Conservation (phyloP, 2,888 invertebrate species). For the Hofmannophila pseudospretella region DNA sequence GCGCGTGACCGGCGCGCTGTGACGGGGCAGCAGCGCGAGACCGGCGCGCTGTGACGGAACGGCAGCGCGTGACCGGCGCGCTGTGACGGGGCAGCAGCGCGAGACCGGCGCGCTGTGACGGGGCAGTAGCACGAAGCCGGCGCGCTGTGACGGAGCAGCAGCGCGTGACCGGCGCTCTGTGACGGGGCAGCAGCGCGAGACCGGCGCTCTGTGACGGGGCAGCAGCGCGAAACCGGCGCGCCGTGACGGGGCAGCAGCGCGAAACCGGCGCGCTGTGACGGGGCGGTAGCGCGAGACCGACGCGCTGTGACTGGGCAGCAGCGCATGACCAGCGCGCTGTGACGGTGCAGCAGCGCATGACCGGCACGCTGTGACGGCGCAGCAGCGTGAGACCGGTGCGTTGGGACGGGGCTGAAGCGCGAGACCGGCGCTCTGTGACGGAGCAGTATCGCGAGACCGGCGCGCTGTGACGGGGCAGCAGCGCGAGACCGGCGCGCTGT, state of each 20-base stretch:
- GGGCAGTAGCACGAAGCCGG: background rate
- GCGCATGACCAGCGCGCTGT: background rate
- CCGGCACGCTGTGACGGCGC: conserved; percentile 1
- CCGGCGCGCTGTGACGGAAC: background rate
- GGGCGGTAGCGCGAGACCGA: conserved; percentile 10
- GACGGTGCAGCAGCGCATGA: background rate
- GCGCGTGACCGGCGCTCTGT: conserved; percentile 1
- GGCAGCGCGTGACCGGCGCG: background rate
- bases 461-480: background rate
- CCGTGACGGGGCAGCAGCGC: conserved; percentile 7
- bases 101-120: background rate
- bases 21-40: conserved; percentile 3
- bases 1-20: background rate
- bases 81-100: conserved; percentile 1
- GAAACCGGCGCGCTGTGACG: conserved; percentile 7
- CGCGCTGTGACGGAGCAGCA: conserved; percentile 7
- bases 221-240: conserved; percentile 4
- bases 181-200: conserved; percentile 7
- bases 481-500: background rate
- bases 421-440: background rate
- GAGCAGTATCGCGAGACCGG: conserved; percentile 1
- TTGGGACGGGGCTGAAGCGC: background rate
- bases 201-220: conserved; percentile 7
- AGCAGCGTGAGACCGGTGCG: background rate
- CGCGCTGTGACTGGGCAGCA: conserved; percentile 8